These are phyloP conservation scores for Nemoura dubitans DNA, from an alignment of 2,888 invertebrate species.

Conservation along the genomic window DNA sequence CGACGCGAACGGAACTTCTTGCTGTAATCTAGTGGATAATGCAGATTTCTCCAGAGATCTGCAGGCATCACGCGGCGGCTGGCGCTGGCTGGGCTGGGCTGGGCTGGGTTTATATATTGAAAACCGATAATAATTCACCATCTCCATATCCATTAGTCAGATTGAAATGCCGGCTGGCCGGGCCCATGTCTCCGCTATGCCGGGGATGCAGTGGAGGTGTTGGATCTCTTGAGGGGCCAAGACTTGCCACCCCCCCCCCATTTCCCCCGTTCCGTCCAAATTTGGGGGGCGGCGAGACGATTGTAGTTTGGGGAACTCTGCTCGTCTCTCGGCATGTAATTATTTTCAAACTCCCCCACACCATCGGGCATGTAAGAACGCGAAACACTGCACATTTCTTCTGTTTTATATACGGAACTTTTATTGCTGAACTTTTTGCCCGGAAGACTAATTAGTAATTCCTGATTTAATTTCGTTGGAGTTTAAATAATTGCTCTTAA, in stretches of 20 bases:
- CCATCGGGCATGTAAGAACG: not conserved
- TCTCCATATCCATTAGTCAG: constrained; percentile 35
- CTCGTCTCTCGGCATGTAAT: not conserved
- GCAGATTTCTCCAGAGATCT: constrained; percentile 3
- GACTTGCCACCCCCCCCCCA: not conserved
- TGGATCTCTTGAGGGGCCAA: no score
- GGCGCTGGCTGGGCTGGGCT: no score
- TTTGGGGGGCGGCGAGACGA: not conserved
- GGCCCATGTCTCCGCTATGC: not conserved
- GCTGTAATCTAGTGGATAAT: constrained; percentile 24
- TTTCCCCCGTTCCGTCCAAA: not conserved
- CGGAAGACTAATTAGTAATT: constrained; percentile 5
- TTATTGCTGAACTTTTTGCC: not conserved
- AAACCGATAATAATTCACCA: constrained; percentile 21
- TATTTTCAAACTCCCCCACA: not conserved
- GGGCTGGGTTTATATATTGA: not conserved
- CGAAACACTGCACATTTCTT: not conserved
- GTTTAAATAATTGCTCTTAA: not conserved
- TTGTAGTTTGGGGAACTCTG: not conserved
- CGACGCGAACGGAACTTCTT: constrained; percentile 1
- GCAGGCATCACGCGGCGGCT: not conserved
- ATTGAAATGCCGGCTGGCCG: constrained; percentile 16
- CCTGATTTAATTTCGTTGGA: not conserved
- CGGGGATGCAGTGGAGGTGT: no score
- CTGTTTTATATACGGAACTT: not conserved